These are phyloP conservation scores for Anoura caudifer DNA, from an alignment of 2,113 vertebrate genomes.

Conservation along the genomic window DNA sequence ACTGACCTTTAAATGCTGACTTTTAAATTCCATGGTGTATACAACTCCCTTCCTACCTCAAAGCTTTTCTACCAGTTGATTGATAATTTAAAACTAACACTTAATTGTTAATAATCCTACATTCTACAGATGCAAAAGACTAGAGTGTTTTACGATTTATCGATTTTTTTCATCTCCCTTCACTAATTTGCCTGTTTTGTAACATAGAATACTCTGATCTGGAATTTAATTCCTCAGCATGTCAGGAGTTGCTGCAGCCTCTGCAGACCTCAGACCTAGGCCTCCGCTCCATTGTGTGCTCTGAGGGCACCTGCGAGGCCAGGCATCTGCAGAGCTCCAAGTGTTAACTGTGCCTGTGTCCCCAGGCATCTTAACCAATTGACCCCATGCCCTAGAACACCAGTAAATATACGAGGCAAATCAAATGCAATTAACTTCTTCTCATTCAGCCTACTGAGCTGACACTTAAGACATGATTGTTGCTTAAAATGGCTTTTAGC, in stretches of 20 bases:
- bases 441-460: background rate
- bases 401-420: background rate
- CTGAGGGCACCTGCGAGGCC: background rate
- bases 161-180: background rate
- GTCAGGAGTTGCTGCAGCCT: background rate
- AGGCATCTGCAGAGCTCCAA: background rate
- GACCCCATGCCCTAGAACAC: background rate
- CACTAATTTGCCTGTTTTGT: background rate
- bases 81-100: background rate
- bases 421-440: background rate
- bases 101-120: background rate
- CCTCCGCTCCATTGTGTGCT: background rate
- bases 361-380: background rate
- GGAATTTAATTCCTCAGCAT: background rate
- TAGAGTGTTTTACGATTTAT: background rate
- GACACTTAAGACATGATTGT: background rate
- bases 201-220: background rate
- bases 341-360: background rate
- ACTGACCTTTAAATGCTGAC: background rate
- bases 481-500: constrained; percentile 2
- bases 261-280: background rate
- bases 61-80: background rate
- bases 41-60: background rate
- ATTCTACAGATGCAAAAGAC: background rate
- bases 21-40: background rate